phyloP scores from a whole-genome alignment of 2,113 vertebrate species.

The Heterocephalus glaber region DNA sequence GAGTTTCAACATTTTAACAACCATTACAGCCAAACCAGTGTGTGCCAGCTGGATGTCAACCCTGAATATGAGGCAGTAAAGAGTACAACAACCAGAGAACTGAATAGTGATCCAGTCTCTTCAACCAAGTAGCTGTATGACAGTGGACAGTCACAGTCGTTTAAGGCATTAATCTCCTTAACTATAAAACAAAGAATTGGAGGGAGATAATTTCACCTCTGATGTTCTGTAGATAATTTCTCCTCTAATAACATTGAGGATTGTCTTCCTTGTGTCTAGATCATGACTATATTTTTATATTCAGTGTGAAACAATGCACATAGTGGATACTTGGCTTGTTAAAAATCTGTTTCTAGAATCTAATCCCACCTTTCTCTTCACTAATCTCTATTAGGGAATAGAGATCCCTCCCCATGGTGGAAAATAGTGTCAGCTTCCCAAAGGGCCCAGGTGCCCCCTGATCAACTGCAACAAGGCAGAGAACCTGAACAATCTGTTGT shows the following conservation, averaged over 20 bases:
- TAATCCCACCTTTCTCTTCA: background rate
- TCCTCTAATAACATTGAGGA: background rate
- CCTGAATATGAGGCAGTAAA: background rate
- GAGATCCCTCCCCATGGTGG: background rate
- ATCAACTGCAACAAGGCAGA: background rate
- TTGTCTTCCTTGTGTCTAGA: background rate
- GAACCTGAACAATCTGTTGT: background rate
- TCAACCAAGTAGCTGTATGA: background rate
- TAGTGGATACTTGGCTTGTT: background rate
- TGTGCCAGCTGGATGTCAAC: background rate
- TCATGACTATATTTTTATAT: background rate
- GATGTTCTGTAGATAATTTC: background rate
- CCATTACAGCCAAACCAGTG: background rate
- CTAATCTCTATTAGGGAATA: background rate
- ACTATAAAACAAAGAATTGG: background rate
- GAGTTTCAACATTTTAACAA: background rate
- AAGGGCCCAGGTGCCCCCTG: background rate
- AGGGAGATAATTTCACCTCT: background rate
- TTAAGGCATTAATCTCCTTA: background rate
- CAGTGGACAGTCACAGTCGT: background rate
- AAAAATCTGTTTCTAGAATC: background rate
- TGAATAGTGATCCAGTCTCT: background rate
- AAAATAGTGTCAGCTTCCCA: background rate
- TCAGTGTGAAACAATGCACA: background rate
- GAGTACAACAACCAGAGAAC: background rate